Conservation (phyloP, 2,113 vertebrate genomes). For the zebrafish (Danio rerio) region GRCz12tu NC_133177.1:49849501-49850000, state of each 20-base stretch:
- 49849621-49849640: background rate
- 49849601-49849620: background rate
- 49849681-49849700: background rate
- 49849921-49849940: background rate
- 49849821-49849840: background rate
- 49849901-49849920: background rate
- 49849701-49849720: slow-evolving; percentile 6
- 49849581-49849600: background rate
- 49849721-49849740: background rate
- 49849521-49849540: slow-evolving; percentile 34
- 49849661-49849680: background rate
- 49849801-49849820: background rate
- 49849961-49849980: background rate
- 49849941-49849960: background rate
- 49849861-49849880: background rate
- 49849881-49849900: background rate
- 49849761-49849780: background rate
- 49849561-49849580: background rate
- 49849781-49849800: background rate
- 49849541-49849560: slow-evolving; percentile 2
- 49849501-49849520: slow-evolving; percentile 22
- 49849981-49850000: background rate
- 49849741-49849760: slow-evolving; percentile 1
- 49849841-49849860: background rate
- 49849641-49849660: background rate